Base-by-base conservation (phyloP, 2,113 vertebrate species). In the Cavia porcellus region DNA sequence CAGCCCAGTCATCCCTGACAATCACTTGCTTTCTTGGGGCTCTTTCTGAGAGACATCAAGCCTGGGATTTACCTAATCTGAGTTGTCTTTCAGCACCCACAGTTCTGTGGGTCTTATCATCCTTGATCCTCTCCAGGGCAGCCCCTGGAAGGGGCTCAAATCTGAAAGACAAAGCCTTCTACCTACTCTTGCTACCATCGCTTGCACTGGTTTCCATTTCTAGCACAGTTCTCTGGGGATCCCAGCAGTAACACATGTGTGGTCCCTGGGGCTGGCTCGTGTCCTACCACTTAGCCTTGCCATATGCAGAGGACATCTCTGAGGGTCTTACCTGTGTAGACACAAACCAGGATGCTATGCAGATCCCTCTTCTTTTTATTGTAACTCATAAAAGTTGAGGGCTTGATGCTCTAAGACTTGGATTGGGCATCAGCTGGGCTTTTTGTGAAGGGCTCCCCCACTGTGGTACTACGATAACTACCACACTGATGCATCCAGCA, bases 401-500 rank as follows among this genome's bases (percentile, higher is more conserved):
- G 14, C 19, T n/a, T 70, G 32, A n/a, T 4, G 38, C 47, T 5
- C 25, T 70, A 35, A 70, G 6, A n/a, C 32, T n/a, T 35, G 32
- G 66, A 70, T 3, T 17, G 6, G 66, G 12, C 2, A 0, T 8
- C 1, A 2, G 2, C 8, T 15, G 50, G 32, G 64, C 17, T 84
- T 92, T 92, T 86, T 92, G 91, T 86, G 45, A 92, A 64, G 82
- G 57, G 6, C 24, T 77, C 4, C 52, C 19, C 82, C 32, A 86
- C 82, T 77, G 82, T 86, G 91, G 20, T 68, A 55, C 15, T 2
- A 25, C 35, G 2, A 15, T n/a, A 52, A 3, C 35, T 64, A 62
- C 81, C 91, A 92, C 82, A 77, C 70, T 86, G 82, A 28, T 66
- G 14, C 13, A 77, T 4, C 13, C 24, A 47, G 28, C 13, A 74